Evolutionary conservation across 2,797 vertebrate species (phyloP), one percentile per base, ranked within the genome.

Genomic region (Enoplosus armatus): DNA sequence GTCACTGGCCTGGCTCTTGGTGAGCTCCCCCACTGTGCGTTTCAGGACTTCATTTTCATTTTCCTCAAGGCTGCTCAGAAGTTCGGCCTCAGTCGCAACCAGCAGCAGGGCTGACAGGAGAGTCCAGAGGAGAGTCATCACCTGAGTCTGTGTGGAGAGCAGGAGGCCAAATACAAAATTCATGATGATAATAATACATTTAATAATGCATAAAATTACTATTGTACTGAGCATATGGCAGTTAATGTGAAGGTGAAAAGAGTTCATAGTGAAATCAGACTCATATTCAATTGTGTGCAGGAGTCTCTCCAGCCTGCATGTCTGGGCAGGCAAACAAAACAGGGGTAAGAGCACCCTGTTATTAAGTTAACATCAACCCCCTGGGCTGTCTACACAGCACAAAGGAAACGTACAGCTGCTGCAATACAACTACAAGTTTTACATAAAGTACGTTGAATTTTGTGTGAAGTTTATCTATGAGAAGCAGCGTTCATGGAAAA

Each of bases 21-120:
- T 45, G 66, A 87, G 48, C 60, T 82, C 82, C 0, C 53, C 27
- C 55, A 84, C 84, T 7, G 58, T 5, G 31, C 76, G 63, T 75
- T 89, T 83, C 62, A 91, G 56, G 43, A 93, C 79, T 77, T 94
- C 90, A 77, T 85, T 75, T 77, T 94, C 90, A 77, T 85, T 75
- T 60, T 80, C 83, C 72, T 82, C 82, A 0, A 72, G 64, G 72
- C 82, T 82, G 58, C 55, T 85, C 76, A 89, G 61, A 33, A 70
- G 60, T 61, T 92, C 88, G 3, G 81, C 76, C 55, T 27, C 64
- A 3, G 76, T 73, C 50, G 63, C n/a, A 47, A 61, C 72, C 68
- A 91, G 79, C 83, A 93, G 84, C 85, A 93, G 71, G 15, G 79
- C 86, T 31, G 89, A 75, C 37, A 90, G 59, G 47, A 86, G 75